These are phyloP conservation scores for Gymnocheta viridis DNA, from an alignment of 2,888 invertebrate species.

Conservation along the genomic window DNA sequence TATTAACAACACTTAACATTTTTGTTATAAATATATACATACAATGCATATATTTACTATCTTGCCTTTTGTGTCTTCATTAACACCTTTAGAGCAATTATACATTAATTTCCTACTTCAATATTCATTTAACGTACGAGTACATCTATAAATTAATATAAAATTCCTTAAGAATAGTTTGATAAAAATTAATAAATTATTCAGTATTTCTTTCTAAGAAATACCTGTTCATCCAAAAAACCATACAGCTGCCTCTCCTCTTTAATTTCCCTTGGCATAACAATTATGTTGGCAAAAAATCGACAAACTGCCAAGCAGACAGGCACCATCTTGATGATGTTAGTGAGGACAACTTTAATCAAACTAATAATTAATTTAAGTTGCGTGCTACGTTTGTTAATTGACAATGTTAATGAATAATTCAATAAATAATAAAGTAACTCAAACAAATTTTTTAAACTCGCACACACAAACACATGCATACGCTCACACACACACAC, in stretches of 20 bases:
- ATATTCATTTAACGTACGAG: conserved; percentile 38
- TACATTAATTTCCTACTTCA: not conserved
- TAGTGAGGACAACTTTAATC: conserved; percentile 77
- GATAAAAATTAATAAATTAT: not conserved
- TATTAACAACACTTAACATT: too few species aligned
- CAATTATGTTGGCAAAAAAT: not conserved
- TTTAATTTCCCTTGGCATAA: too few species aligned
- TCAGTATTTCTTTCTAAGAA: not conserved
- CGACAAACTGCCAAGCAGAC: not conserved
- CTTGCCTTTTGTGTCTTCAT: not conserved
- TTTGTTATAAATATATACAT: too few species aligned
- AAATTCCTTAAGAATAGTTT: conserved; percentile 20
- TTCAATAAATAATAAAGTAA: conserved; percentile 75
- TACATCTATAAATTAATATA: conserved; percentile 33
- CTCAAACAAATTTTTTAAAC: not conserved
- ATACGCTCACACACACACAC: too few species aligned
- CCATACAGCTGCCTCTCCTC: not conserved
- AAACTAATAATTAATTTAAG: conserved; percentile 82
- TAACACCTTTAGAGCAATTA: conserved; percentile 8
- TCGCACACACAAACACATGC: too few species aligned
- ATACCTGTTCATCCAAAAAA: not conserved
- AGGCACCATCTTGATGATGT: not conserved
- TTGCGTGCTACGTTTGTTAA: conserved; percentile 77
- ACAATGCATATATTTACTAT: too few species aligned
- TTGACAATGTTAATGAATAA: conserved; percentile 79